Evolutionary conservation across 2,113 vertebrate species (phyloP).

Genomic region (Sakesphorus luctuosus): DNA sequence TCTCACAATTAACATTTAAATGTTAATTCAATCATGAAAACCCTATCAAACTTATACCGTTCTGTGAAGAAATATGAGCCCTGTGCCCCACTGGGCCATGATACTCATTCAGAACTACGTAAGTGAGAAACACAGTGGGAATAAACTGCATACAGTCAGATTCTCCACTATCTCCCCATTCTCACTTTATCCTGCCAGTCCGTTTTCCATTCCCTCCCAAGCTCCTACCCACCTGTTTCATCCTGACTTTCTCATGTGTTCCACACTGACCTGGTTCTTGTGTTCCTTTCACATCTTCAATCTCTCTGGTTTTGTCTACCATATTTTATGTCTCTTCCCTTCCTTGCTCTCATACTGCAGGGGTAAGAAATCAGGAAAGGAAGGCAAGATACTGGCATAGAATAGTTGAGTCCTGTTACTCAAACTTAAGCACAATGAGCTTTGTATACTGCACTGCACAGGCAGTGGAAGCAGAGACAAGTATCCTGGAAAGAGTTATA

Average conservation of each 20-base stretch:
- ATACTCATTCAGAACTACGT: neutral
- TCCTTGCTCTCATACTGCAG: neutral
- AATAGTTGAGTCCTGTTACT: neutral
- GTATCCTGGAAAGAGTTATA: neutral
- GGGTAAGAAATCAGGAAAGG: neutral
- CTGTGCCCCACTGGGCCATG: neutral
- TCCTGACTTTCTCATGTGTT: neutral
- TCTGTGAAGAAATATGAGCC: neutral
- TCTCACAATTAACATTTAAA: neutral
- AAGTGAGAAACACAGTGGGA: neutral
- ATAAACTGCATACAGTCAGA: neutral
- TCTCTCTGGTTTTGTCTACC: neutral
- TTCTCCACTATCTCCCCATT: neutral
- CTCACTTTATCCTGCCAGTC: neutral
- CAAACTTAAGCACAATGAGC: neutral
- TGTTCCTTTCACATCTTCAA: neutral
- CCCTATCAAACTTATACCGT: neutral
- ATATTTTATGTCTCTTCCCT: neutral
- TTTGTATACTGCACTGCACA: neutral
- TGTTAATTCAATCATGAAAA: neutral
- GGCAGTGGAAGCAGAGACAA: neutral
- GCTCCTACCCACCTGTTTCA: neutral
- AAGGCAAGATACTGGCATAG: neutral
- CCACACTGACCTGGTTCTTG: neutral
- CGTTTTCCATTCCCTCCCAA: neutral